These are phyloP conservation scores for Agapetus fuscipes DNA, from an alignment of 2,888 invertebrate genomes.

Conservation along the genomic window DNA sequence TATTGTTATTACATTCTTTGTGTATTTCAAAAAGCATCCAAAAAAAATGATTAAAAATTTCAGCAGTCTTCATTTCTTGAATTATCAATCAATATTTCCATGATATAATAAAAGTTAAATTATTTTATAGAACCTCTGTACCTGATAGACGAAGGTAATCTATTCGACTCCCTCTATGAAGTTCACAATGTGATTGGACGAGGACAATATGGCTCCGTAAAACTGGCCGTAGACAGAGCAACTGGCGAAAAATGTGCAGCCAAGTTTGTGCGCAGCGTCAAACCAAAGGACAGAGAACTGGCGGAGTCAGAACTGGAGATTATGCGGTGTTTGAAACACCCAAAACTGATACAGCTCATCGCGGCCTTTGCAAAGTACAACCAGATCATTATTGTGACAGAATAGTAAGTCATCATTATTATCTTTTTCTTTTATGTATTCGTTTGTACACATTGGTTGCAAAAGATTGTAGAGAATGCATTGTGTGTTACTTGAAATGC, in stretches of 20 bases:
- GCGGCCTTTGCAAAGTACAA: conserved; percentile 24
- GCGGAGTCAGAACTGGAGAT: conserved; percentile 77
- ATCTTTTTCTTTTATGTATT: too few relatives aligned
- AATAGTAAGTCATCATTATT: conserved; percentile 93
- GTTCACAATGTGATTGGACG: conserved; percentile 66
- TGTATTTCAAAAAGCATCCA: too few relatives aligned
- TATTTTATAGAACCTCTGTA: conserved; percentile 6
- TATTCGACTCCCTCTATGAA: conserved; percentile 29
- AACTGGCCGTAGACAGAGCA: conserved; percentile 51
- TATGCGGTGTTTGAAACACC: conserved; percentile 77
- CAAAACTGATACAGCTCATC: conserved; percentile 61
- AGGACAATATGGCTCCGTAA: conserved; percentile 64
- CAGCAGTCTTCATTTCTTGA: too few relatives aligned
- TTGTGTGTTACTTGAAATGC: too few relatives aligned
- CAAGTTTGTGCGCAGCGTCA: conserved; percentile 69
- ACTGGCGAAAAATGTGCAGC: conserved; percentile 64
- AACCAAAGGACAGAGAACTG: conserved; percentile 61
- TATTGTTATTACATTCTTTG: too few relatives aligned
- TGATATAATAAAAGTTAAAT: too few relatives aligned
- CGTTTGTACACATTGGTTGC: neutral
- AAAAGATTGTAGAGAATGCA: too few relatives aligned
- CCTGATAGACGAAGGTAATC: conserved; percentile 6
- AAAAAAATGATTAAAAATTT: too few relatives aligned
- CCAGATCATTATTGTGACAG: conserved; percentile 76
- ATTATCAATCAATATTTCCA: too few relatives aligned